A percentile compares a stretch with the other conserved stretches of the same genome.
Evolutionary conservation across 2,888 invertebrate species (phyloP).

Genomic region (Spisula subtruncata): DNA sequence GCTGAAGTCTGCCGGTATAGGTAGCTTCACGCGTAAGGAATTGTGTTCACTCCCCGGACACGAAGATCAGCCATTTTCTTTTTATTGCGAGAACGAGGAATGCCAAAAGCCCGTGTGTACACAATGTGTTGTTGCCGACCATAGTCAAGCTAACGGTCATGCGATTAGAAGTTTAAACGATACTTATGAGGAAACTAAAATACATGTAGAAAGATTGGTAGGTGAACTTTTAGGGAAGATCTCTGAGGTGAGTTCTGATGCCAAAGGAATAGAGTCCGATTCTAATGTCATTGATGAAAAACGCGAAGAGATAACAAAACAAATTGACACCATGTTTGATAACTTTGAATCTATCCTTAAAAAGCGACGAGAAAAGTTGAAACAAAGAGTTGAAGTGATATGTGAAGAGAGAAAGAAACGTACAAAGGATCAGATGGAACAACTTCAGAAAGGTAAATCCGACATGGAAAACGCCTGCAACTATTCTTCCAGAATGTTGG

Average conservation of each 20-base stretch:
- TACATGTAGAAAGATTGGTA: slow-evolving; percentile 69
- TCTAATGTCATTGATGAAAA: slow-evolving; percentile 63
- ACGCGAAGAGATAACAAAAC: slow-evolving; percentile 58
- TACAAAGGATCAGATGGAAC: slow-evolving; percentile 56
- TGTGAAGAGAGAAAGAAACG: slow-evolving; percentile 66
- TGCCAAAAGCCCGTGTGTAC: slow-evolving; percentile 75
- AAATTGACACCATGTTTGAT: slow-evolving; percentile 74
- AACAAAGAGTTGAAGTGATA: slow-evolving; percentile 71
- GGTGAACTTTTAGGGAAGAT: slow-evolving; percentile 73
- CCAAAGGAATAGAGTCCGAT: slow-evolving; percentile 67
- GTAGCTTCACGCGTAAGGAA: slow-evolving; percentile 74
- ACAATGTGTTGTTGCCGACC: slow-evolving; percentile 74
- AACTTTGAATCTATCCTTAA: slow-evolving; percentile 62
- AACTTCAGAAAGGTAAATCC: slow-evolving; percentile 62
- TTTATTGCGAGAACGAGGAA: slow-evolving; percentile 72
- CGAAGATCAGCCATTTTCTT: slow-evolving; percentile 75
- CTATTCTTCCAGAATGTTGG: slow-evolving; percentile 73
- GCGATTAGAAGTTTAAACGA: slow-evolving; percentile 73
- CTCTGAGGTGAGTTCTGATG: slow-evolving; percentile 70
- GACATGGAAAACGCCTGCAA: slow-evolving; percentile 74
- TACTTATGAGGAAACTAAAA: slow-evolving; percentile 74
- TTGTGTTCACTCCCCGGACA: slow-evolving; percentile 73
- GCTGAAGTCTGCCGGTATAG: slow-evolving; percentile 70
- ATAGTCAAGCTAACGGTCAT: slow-evolving; percentile 73
- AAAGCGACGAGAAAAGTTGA: slow-evolving; percentile 70